Conservation (phyloP, 2,113 vertebrate species). For the Collichthys lucidus region DNA sequence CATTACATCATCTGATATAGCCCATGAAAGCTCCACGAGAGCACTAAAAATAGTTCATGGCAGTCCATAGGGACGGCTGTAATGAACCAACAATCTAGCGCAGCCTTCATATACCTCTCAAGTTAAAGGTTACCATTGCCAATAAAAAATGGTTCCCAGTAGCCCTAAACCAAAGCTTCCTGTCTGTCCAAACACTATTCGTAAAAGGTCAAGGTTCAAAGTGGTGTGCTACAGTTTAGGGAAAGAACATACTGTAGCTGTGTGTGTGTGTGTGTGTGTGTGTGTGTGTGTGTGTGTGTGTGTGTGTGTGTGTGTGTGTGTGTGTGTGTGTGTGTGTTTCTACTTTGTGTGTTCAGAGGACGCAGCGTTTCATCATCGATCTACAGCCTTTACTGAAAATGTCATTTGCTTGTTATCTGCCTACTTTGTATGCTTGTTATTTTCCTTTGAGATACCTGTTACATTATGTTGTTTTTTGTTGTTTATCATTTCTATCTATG, state of each 20-base stretch:
- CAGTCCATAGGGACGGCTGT: conserved; percentile 35
- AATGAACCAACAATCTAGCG: conserved; percentile 62
- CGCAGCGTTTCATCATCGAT: background rate
- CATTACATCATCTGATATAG: conserved; percentile 41
- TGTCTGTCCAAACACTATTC: conserved; percentile 44
- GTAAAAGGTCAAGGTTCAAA: conserved; percentile 72
- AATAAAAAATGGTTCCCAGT: conserved; percentile 74
- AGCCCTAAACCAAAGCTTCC: conserved; percentile 53
- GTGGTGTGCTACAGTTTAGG: conserved; percentile 20
- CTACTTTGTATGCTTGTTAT: background rate
- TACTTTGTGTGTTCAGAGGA: conserved; percentile 1
- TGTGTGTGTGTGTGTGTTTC: background rate
- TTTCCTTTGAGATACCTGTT: background rate
- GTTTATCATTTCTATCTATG: background rate
- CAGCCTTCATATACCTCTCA: conserved; percentile 68
- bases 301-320: background rate
- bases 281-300: background rate
- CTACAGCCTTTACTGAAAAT: conserved; percentile 39
- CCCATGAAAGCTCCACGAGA: background rate
- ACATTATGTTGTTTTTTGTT: no score
- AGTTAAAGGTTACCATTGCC: conserved; percentile 80
- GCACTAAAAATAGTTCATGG: conserved; percentile 48
- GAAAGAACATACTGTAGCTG: conserved; percentile 6
- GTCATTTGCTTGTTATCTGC: conserved; percentile 5
- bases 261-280: background rate